Evolutionary conservation across 2,797 vertebrate species (phyloP).

Genomic region (Anisognathus igniventris): DNA sequence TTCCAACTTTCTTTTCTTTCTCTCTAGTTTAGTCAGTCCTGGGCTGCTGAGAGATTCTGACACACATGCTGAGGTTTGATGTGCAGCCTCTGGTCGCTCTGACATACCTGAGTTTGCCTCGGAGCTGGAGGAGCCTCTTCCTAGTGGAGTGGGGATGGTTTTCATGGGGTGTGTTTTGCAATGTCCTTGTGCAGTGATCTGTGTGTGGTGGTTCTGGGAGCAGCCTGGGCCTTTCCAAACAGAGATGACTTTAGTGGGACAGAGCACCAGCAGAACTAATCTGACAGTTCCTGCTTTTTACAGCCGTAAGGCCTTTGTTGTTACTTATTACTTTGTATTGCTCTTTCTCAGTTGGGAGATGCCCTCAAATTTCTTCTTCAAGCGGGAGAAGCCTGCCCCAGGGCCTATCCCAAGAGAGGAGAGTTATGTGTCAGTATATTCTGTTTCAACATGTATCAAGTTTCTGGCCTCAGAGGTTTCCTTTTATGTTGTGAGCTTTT

Average conservation of each 20-base stretch:
- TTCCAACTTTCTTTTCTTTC: neutral
- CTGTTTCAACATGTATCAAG: neutral
- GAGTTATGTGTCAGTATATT: neutral
- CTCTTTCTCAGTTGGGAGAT: neutral
- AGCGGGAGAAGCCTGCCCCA: neutral
- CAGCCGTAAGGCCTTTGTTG: neutral
- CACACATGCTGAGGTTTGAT: rapidly evolving
- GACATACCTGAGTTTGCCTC: neutral
- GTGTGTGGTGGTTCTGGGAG: neutral
- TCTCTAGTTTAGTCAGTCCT: neutral
- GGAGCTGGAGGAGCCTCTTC: neutral
- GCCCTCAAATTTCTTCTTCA: neutral
- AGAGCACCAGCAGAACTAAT: neutral
- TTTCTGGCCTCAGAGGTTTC: neutral
- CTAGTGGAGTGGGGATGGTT: neutral
- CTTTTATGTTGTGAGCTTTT: neutral
- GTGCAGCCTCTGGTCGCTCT: neutral
- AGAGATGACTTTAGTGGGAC: rapidly evolving
- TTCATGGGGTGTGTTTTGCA: neutral
- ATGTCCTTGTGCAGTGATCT: neutral
- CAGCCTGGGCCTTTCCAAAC: neutral
- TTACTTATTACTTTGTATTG: neutral
- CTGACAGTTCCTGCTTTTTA: neutral
- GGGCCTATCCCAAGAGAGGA: neutral
- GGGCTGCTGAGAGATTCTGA: neutral